Base-by-base conservation (phyloP, 2,113 vertebrate genomes). In the Paracanthobrama guichenoti region DNA sequence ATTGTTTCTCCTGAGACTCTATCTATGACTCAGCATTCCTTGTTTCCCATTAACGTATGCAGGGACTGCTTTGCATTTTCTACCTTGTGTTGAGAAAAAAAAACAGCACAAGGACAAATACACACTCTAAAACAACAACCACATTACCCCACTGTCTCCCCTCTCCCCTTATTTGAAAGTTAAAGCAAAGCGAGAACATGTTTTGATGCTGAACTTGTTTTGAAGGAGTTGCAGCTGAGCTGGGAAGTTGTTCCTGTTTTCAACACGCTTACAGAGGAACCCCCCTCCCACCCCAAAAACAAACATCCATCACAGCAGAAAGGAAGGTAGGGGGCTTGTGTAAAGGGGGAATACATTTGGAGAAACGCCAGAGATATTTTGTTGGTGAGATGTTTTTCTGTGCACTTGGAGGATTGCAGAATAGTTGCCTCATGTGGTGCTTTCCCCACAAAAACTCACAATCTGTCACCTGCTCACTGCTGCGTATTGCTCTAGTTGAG, bases 351-450 rank as follows among this genome's bases (percentile, higher is more conserved):
- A 6, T n/a, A 8, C 3, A 8, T 75, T 85, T 62, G 85, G 79
- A 84, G 75, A 85, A 85, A 83, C 31, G 75, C 84, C 84, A 67
- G 84, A 75, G 74, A 42, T 85, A 35, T 50, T 87, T 83, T 85
- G 67, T 46, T 72, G 48, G 50, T 59, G 73, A 53, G 66, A 62
- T 80, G 84, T 88, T 86, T 86, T 79, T 83, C 79, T 39, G 35
- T 82, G 46, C 35, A 83, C 48, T 76, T 69, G 79, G 79, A 11
- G 13, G 80, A 86, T 88, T 88, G 84, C 87, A 72, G 75, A 10
- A 46, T n/a, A 50, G 31, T 86, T 83, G 81, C 71, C 42, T 83
- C 84, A 88, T 88, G 48, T 67, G 66, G 76, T 84, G 50, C 20
- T 81, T 75, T 74, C 71, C 74, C 22, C 24, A 18, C 39, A 50